Percentiles rank a stretch among this genome's conserved stretches.
phyloP scores from a whole-genome alignment of 92 coral and sea anemone genomes.

The Porites evermanni region DNA sequence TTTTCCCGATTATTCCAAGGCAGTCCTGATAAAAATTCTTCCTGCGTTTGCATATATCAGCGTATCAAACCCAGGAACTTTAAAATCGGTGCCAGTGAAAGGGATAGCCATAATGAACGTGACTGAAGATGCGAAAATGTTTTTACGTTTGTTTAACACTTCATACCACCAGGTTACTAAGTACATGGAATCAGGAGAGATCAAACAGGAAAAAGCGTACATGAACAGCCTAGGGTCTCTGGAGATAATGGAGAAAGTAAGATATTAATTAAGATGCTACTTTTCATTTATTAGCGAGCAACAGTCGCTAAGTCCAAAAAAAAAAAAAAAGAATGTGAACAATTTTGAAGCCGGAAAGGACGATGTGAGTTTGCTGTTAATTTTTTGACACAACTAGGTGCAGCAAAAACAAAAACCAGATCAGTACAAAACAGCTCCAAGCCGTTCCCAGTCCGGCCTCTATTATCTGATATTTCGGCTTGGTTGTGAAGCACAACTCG shows the following conservation, averaged over 20 bases:
- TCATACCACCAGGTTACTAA: not conserved
- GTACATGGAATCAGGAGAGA: not conserved
- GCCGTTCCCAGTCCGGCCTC: no score
- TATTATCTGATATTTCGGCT: no score
- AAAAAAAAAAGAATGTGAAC: no score
- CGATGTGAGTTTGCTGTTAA: no score
- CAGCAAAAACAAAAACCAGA: no score
- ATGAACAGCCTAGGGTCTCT: constrained; percentile 35
- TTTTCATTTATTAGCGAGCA: no score
- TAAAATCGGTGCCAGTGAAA: not conserved
- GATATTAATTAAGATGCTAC: not conserved
- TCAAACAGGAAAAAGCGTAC: not conserved
- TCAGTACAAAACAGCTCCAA: no score
- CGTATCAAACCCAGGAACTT: constrained; percentile 4
- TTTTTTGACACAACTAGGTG: no score
- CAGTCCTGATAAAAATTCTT: constrained; percentile 27
- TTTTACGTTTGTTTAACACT: constrained; percentile 3
- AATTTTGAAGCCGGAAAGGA: no score
- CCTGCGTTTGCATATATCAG: constrained; percentile 73
- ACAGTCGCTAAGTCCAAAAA: no score
- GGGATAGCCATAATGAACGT: constrained; percentile 12
- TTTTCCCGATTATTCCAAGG: constrained; percentile 56
- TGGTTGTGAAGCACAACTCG: no score
- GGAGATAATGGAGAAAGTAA: constrained; percentile 18
- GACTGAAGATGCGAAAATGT: constrained; percentile 3